Conservation (phyloP, 2,113 vertebrate species). For the Oncorhynchus keta region DNA sequence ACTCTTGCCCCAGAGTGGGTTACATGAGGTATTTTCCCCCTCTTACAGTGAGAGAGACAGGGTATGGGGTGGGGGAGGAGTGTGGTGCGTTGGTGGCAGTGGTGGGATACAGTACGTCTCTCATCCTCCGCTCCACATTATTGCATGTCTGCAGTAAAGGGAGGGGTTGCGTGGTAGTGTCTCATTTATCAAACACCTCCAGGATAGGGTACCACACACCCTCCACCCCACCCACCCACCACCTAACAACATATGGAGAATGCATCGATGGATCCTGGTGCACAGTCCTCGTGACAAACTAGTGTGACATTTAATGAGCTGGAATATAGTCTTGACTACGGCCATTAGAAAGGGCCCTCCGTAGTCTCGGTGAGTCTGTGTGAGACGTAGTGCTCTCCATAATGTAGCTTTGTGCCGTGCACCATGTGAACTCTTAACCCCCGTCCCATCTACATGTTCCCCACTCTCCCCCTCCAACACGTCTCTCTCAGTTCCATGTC, state of each 20-base stretch:
- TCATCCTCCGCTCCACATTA: conserved; percentile 52
- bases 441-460: conserved; percentile 29
- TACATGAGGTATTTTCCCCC: conserved; percentile 9
- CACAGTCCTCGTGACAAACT: conserved; percentile 46
- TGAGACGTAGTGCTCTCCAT: conserved; percentile 41
- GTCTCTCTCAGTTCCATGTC: conserved; percentile 35
- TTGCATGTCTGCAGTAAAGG: conserved; percentile 53
- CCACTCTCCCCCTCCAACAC: conserved; percentile 36
- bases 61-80: not conserved
- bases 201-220: conserved; percentile 18
- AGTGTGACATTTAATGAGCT: conserved; percentile 51
- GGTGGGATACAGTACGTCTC: conserved; percentile 13
- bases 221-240: conserved; percentile 20
- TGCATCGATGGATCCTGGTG: conserved; percentile 21
- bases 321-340: conserved; percentile 38
- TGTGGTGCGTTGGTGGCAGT: conserved; percentile 7
- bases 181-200: conserved; percentile 61
- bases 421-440: conserved; percentile 47
- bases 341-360: conserved; percentile 57
- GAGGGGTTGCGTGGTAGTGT: conserved; percentile 32
- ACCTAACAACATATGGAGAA: conserved; percentile 30
- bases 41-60: conserved; percentile 8
- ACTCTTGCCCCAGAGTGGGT: conserved; percentile 24
- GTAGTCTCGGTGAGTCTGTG: conserved; percentile 29
- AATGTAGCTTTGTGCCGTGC: conserved; percentile 32